phyloP scores from a whole-genome alignment of 35 echinoderm and acorn worm genomes.

The Stichopus chloronotus region DNA sequence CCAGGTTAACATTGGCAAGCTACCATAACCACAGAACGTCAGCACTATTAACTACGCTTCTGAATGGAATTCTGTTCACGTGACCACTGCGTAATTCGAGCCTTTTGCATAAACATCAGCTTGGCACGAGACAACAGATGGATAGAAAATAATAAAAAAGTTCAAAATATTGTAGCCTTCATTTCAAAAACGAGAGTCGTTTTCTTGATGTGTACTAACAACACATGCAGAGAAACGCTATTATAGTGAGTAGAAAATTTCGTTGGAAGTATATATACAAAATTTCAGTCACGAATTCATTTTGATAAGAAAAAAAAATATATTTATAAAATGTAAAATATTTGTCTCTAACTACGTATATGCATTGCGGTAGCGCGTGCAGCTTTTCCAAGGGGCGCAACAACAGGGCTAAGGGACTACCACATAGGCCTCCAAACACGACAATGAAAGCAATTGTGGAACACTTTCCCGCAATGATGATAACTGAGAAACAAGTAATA shows the following conservation, averaged over 20 bases:
- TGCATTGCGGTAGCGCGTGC: slow-evolving; percentile 66
- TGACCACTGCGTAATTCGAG: background rate
- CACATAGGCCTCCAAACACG: background rate
- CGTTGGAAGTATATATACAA: background rate
- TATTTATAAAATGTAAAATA: slow-evolving; percentile 26
- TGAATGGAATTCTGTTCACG: background rate
- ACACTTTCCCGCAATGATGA: background rate
- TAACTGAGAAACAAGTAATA: no score
- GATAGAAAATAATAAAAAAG: background rate
- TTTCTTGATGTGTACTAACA: background rate
- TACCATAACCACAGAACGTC: background rate
- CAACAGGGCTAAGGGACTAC: slow-evolving; percentile 29
- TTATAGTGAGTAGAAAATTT: background rate
- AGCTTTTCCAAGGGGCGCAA: slow-evolving; percentile 53
- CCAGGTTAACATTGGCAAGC: no score
- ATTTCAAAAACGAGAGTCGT: no score
- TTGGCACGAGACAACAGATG: background rate
- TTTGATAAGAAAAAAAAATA: background rate
- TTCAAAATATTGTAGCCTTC: no score
- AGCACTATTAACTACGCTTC: background rate
- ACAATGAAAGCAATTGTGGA: background rate
- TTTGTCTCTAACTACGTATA: slow-evolving; percentile 54
- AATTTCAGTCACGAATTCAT: background rate
- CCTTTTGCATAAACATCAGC: background rate
- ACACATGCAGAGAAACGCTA: background rate